These are phyloP conservation scores for Phengaris alcon DNA, from an alignment of 2,888 invertebrate species.

Conservation along the genomic window DNA sequence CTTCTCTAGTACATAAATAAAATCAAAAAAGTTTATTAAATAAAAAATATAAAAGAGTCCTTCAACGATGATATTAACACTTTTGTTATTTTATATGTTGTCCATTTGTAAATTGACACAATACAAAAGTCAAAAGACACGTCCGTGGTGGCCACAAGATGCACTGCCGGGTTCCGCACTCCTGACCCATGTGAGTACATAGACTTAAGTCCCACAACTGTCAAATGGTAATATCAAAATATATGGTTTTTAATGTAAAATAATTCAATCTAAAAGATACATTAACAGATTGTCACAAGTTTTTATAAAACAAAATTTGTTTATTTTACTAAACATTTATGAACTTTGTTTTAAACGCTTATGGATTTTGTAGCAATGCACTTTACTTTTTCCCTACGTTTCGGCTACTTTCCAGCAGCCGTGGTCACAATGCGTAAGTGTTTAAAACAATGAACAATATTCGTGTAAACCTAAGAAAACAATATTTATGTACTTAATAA, in stretches of 20 bases:
- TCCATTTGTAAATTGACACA: conserved; percentile 80
- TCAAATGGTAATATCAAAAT: conserved; percentile 22
- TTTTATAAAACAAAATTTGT: not conserved
- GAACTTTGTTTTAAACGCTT: too few relatives aligned
- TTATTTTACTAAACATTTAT: not conserved
- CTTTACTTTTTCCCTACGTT: too few relatives aligned
- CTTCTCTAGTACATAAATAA: conserved; percentile 12
- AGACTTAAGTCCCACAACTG: conserved; percentile 48
- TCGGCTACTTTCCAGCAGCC: too few relatives aligned
- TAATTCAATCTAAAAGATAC: not conserved
- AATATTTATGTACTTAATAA: too few relatives aligned
- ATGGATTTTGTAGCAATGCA: too few relatives aligned
- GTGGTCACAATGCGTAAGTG: too few relatives aligned
- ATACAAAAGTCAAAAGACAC: conserved; percentile 77
- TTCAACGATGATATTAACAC: conserved; percentile 79
- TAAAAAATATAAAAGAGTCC: conserved; percentile 41
- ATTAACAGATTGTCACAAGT: not conserved
- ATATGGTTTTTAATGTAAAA: conserved; percentile 23
- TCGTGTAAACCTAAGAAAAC: too few relatives aligned
- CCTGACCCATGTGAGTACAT: conserved; percentile 68
- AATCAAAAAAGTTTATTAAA: conserved; percentile 32
- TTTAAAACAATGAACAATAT: too few relatives aligned
- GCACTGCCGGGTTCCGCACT: conserved; percentile 48
- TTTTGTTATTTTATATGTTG: conserved; percentile 80
- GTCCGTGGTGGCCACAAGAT: conserved; percentile 60